A percentile compares a stretch with the other conserved stretches of the same genome.
These are phyloP conservation scores for Psittacara wagleri DNA, from an alignment of 2,113 vertebrate species.

Conservation along the genomic window DNA sequence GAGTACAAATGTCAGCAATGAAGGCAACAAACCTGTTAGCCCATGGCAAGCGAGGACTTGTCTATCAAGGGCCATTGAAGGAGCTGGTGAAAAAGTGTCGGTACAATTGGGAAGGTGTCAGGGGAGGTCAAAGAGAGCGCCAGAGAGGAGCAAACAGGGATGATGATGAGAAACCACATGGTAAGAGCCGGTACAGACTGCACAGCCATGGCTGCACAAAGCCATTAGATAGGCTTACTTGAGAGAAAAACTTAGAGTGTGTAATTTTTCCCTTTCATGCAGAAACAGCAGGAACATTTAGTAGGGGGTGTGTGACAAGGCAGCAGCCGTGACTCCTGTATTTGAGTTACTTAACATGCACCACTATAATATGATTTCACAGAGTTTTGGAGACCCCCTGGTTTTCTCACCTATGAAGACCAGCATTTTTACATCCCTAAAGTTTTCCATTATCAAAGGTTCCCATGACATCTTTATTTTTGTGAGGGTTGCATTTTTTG, in stretches of 20 bases:
- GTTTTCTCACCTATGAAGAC: neutral
- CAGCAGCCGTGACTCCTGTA: neutral
- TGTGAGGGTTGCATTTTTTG: neutral
- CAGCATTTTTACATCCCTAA: neutral
- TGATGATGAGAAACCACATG: fast-evolving
- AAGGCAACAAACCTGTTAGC: neutral
- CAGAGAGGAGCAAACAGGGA: neutral
- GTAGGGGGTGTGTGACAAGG: neutral
- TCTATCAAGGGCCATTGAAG: neutral
- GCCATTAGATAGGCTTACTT: neutral
- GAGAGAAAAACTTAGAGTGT: neutral
- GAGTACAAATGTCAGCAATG: fast-evolving
- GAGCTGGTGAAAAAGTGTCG: neutral
- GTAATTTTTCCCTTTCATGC: neutral
- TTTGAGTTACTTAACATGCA: neutral
- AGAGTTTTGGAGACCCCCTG: neutral
- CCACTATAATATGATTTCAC: neutral
- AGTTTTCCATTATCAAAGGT: neutral
- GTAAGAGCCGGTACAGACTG: neutral
- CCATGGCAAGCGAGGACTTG: neutral
- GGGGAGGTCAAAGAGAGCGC: neutral
- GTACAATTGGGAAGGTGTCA: fast-evolving
- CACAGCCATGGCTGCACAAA: neutral
- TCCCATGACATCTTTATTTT: neutral
- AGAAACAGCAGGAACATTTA: neutral